phyloP scores from a whole-genome alignment of 1,140 invertebrate genomes.

The Euglossa dilemma region DNA sequence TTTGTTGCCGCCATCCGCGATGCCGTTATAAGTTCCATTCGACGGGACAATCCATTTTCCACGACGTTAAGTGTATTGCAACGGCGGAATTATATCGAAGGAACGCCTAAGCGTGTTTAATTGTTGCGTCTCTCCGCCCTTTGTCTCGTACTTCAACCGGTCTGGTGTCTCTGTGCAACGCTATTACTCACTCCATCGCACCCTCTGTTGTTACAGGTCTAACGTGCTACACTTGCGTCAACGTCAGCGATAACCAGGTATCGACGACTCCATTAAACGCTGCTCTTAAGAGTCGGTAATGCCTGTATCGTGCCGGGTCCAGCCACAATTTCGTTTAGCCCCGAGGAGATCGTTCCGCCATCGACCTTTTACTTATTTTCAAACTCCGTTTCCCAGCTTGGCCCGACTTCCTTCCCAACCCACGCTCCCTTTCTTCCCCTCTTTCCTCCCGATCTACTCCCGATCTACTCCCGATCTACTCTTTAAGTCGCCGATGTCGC shows the following conservation, averaged over 20 bases:
- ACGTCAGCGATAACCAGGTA: constrained; percentile 86
- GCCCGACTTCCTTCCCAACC: not conserved
- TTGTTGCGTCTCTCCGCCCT: constrained; percentile 48
- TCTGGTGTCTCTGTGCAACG: constrained; percentile 23
- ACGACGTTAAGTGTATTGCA: constrained; percentile 32
- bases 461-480: not conserved
- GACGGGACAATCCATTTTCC: constrained; percentile 47
- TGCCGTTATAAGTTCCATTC: constrained; percentile 27
- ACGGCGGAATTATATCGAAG: constrained; percentile 45
- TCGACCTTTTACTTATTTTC: constrained; percentile 62
- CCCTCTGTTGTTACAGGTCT: constrained; percentile 80
- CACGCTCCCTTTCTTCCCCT: not conserved
- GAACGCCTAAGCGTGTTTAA: constrained; percentile 51
- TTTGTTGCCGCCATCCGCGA: constrained; percentile 20
- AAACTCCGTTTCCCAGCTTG: constrained; percentile 11
- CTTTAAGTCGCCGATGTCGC: constrained; percentile 8
- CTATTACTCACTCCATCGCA: constrained; percentile 37
- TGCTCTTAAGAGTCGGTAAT: constrained; percentile 69
- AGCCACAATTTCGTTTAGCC: constrained; percentile 54
- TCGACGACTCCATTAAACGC: constrained; percentile 75
- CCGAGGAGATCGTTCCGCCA: constrained; percentile 44
- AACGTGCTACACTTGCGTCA: constrained; percentile 87
- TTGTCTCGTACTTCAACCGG: constrained; percentile 31
- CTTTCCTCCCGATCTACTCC: not conserved
- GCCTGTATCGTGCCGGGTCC: constrained; percentile 65